Evolutionary conservation across 1,140 invertebrate species (phyloP), one percentile per base, ranked within the genome.

Genomic region (Panagrolaimus sp.): DNA sequence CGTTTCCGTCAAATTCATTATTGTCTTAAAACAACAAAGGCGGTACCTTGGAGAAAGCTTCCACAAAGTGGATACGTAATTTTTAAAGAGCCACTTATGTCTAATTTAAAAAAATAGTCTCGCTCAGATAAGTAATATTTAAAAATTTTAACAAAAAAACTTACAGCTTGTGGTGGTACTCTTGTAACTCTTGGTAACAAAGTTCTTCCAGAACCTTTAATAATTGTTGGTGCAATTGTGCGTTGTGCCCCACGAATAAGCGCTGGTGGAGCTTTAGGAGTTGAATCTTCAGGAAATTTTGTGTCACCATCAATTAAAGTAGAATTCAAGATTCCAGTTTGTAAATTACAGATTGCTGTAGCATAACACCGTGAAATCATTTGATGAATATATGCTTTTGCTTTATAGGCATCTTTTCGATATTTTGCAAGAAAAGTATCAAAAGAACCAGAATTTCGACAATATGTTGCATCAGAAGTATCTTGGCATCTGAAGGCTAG

Each of bases 341-440:
- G 70, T 20, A 63, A 48, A 61, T 78, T 78, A 72, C 79, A 81
- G 25, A 81, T 75, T 14, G 80, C 72, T 13, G 79, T 80, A 3
- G 78, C 72, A 65, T 74, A 81, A 45, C 79, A 81, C 9, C 79
- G 68, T 20, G 69, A 76, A 31, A 81, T 79, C 75, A 82, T 82
- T 73, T 81, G 79, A 72, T 81, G 79, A 66, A 81, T 77, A 69
- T 74, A 81, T 16, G 80, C 81, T 67, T 81, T 81, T 11, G 78
- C 78, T 47, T 80, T 80, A 70, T 80, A 80, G 0, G 73, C 62
- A 51, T 80, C 79, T 71, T 81, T 80, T 62, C 73, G 67, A 46
- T 68, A 75, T 48, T 76, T 76, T 16, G 70, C 68, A 38, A 76
- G 64, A 47, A 72, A 75, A 9, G 73, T 72, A 43, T 76, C 74